phyloP scores from a whole-genome alignment of 2,888 invertebrate genomes.

The Thera britannica region DNA sequence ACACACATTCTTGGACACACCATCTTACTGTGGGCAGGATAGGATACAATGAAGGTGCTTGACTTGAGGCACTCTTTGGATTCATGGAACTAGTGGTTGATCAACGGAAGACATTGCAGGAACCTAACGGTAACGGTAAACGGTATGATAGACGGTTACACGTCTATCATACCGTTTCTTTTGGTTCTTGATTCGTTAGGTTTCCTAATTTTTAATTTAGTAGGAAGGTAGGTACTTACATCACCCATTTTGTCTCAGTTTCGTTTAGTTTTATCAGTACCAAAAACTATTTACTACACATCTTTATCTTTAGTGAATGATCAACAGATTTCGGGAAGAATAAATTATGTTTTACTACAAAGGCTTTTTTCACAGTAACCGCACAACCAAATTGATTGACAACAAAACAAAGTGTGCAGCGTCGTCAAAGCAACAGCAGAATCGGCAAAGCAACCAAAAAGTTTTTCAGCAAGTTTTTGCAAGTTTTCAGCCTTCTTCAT shows the following conservation, averaged over 20 bases:
- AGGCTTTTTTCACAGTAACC: slow-evolving; percentile 3
- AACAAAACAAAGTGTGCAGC: slow-evolving; percentile 1
- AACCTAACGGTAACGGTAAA: no score
- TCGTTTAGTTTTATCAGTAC: neutral
- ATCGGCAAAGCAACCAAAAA: slow-evolving; percentile 1
- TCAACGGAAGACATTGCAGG: no score
- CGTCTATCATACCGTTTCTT: no score
- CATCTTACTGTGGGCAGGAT: no score
- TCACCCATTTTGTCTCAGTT: slow-evolving; percentile 58
- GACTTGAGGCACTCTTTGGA: no score
- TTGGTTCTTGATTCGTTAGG: no score
- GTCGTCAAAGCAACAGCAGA: slow-evolving; percentile 27
- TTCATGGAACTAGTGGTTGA: no score
- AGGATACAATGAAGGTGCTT: no score
- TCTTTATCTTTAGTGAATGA: neutral
- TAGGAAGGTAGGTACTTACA: slow-evolving; percentile 52
- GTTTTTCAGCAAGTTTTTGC: no score
- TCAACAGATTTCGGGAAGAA: neutral
- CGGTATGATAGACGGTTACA: no score
- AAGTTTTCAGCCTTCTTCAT: neutral
- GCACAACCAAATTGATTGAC: slow-evolving; percentile 5
- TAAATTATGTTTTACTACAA: neutral
- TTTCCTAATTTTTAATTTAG: neutral
- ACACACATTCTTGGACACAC: no score
- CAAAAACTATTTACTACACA: slow-evolving; percentile 10